Conservation (phyloP, 2,797 vertebrate species). For the Morus bassanus region DNA sequence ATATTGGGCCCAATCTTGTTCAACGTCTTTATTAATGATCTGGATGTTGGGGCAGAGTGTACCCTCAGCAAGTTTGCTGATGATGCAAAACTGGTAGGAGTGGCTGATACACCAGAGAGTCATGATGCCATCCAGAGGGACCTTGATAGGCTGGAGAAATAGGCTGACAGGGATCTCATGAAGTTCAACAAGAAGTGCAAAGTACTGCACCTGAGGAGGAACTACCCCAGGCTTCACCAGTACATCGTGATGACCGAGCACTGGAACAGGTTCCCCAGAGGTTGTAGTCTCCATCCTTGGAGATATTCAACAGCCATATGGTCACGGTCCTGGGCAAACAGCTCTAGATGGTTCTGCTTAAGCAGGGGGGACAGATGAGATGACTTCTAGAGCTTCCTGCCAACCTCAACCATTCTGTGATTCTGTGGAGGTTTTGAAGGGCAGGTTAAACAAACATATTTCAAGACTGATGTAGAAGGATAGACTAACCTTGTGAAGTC, state of each 20-base stretch:
- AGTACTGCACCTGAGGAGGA: background rate
- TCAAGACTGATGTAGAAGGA: background rate
- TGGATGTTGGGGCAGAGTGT: background rate
- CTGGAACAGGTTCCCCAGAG: background rate
- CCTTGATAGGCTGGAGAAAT: background rate
- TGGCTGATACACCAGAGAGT: background rate
- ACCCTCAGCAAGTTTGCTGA: background rate
- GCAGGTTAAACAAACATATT: background rate
- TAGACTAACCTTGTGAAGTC: background rate
- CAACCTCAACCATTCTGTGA: background rate
- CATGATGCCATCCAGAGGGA: background rate
- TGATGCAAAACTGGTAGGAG: background rate
- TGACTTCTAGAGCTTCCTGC: background rate
- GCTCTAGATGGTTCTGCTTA: background rate
- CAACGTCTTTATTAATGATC: background rate
- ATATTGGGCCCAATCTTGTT: background rate
- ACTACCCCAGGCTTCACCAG: background rate
- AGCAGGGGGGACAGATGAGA: background rate
- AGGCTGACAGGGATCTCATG: fast-evolving
- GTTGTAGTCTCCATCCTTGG: background rate
- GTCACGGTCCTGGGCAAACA: background rate
- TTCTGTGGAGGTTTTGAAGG: background rate
- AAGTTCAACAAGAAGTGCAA: background rate
- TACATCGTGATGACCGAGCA: background rate
- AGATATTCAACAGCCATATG: background rate